These are phyloP conservation scores for Fringilla coelebs DNA, from an alignment of 2,797 vertebrate genomes.

Conservation along the genomic window DNA sequence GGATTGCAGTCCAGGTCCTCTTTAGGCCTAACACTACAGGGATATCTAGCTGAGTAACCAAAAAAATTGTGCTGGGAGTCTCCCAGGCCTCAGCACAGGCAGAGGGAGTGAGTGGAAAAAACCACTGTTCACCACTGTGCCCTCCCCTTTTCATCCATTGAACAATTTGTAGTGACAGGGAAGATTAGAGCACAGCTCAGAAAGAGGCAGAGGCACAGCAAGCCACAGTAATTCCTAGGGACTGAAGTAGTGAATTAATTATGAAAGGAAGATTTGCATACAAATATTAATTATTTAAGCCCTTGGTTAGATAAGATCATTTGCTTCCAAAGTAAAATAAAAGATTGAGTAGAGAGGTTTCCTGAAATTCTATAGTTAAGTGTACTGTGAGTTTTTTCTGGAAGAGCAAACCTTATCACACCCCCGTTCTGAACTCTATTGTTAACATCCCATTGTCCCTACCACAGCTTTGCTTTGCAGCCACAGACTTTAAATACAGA, in stretches of 20 bases:
- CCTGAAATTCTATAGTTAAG: neutral
- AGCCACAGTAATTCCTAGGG: neutral
- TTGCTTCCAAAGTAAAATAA: neutral
- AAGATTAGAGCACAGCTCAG: slow-evolving; percentile 5
- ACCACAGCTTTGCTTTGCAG: neutral
- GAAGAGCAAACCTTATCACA: neutral
- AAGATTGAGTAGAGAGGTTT: neutral
- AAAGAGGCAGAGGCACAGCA: neutral
- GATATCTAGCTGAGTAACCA: neutral
- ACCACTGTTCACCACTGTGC: neutral
- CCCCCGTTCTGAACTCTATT: neutral
- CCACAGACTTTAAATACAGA: neutral
- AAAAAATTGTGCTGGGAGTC: neutral
- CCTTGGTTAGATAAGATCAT: neutral
- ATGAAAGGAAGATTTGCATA: neutral
- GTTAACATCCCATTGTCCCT: neutral
- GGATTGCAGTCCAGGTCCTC: neutral
- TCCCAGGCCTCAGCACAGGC: neutral
- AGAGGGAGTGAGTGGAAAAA: slow-evolving; percentile 38
- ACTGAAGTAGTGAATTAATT: slow-evolving; percentile 8
- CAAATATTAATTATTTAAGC: slow-evolving; percentile 21
- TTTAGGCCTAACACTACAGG: neutral
- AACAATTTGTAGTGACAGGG: slow-evolving; percentile 14
- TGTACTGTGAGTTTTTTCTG: neutral
- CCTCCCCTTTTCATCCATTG: neutral